A percentile compares a stretch with the other conserved stretches of the same genome.
phyloP scores from a whole-genome alignment of 2,113 vertebrate genomes.

The Amia ocellicauda region DNA sequence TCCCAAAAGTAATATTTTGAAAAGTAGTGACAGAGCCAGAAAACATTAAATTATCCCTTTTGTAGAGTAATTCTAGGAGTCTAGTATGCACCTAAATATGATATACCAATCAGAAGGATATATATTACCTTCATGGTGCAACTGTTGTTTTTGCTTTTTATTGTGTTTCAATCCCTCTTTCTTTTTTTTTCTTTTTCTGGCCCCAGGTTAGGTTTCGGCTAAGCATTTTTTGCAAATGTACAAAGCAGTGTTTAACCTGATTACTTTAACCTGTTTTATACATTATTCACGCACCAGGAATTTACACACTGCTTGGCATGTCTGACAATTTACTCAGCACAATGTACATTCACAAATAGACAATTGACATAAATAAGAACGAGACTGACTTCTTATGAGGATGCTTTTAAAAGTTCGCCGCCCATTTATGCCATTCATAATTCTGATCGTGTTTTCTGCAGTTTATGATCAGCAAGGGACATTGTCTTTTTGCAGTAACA shows the following conservation, averaged over 20 bases:
- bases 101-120: too few relatives aligned
- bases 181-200: neutral
- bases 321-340: conserved; percentile 36
- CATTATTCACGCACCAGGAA: conserved; percentile 18
- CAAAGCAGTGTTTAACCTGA: conserved; percentile 1
- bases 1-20: too few relatives aligned
- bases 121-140: neutral
- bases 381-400: neutral
- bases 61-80: too few relatives aligned
- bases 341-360: conserved; percentile 13
- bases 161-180: neutral
- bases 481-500: too few relatives aligned
- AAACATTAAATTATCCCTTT: too few relatives aligned
- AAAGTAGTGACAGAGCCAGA: too few relatives aligned
- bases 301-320: conserved; percentile 30
- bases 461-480: too few relatives aligned
- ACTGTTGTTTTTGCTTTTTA: neutral
- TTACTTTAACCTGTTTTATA: conserved; percentile 6
- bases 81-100: too few relatives aligned
- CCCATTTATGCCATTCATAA: conserved; percentile 5
- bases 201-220: conserved; percentile 7
- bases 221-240: conserved; percentile 21
- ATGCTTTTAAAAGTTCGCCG: neutral
- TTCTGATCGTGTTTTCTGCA: too few relatives aligned
- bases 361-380: neutral